Percentiles rank a stretch among this genome's conserved stretches.
Evolutionary conservation across 2,113 vertebrate species (phyloP).

Genomic region (Leptosomus discolor): DNA sequence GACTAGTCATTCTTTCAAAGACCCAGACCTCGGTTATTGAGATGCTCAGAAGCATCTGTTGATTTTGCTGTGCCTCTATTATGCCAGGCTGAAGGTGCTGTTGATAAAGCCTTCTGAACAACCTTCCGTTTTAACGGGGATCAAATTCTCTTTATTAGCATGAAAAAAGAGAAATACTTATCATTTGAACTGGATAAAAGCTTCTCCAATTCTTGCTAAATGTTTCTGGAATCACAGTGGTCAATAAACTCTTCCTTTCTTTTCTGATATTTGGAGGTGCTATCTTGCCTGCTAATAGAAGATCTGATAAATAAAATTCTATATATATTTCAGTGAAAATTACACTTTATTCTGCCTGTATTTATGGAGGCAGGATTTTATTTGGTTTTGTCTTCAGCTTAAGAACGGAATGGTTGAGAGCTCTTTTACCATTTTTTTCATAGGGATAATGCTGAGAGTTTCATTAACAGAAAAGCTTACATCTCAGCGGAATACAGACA

Average conservation of each 20-base stretch:
- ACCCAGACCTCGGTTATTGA: neutral
- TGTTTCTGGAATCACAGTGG: neutral
- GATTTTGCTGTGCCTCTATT: conserved; percentile 13
- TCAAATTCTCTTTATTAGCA: conserved; percentile 10
- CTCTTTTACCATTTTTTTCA: neutral
- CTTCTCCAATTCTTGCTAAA: neutral
- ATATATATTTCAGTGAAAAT: neutral
- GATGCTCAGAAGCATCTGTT: conserved; percentile 30
- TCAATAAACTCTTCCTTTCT: neutral
- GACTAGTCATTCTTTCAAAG: conserved; percentile 1
- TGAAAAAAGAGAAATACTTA: neutral
- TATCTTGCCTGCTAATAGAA: neutral
- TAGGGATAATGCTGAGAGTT: neutral
- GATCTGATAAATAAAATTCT: neutral
- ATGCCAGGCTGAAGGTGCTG: conserved; percentile 15
- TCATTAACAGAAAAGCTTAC: neutral
- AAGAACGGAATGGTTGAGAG: neutral
- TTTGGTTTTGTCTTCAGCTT: neutral
- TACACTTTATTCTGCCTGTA: neutral
- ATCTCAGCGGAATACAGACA: neutral
- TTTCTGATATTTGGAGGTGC: neutral
- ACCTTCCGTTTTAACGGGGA: neutral
- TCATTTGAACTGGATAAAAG: neutral
- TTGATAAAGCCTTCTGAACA: neutral
- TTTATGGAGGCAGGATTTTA: neutral